These are phyloP conservation scores for Echiichthys vipera DNA, from an alignment of 2,797 vertebrate species.

Conservation along the genomic window DNA sequence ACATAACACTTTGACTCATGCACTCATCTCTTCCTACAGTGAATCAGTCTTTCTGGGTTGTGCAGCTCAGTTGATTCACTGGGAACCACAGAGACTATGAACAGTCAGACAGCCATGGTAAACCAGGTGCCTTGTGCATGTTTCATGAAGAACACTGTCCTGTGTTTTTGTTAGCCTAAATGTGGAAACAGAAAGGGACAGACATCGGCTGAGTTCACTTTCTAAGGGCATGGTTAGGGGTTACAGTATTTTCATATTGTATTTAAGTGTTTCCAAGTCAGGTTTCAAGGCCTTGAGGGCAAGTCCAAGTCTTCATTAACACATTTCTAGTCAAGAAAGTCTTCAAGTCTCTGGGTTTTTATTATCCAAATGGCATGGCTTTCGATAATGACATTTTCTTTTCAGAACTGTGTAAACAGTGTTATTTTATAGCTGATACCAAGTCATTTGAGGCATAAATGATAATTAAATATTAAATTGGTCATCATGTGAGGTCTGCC, in stretches of 20 bases:
- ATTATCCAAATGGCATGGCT: not conserved
- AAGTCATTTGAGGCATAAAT: too few species aligned
- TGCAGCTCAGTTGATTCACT: conserved; percentile 53
- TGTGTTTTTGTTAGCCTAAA: not conserved
- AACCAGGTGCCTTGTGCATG: conserved; percentile 10
- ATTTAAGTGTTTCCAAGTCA: too few species aligned
- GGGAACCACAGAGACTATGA: conserved; percentile 36
- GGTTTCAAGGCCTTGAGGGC: not conserved
- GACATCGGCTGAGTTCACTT: not conserved
- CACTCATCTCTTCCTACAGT: conserved; percentile 27
- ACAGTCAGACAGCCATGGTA: conserved; percentile 2
- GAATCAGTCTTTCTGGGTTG: conserved; percentile 54
- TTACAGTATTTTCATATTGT: too few species aligned
- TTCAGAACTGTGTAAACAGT: not conserved
- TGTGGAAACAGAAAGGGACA: not conserved
- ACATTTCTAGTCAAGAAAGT: not conserved
- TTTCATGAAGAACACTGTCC: not conserved
- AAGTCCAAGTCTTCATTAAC: not conserved
- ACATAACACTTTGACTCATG: conserved; percentile 57
- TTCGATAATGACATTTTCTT: not conserved
- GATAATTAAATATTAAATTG: too few species aligned
- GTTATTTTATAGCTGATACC: too few species aligned
- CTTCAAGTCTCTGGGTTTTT: too few species aligned
- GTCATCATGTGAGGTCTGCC: too few species aligned
- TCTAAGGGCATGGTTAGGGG: not conserved